Evolutionary conservation across 92 coral and sea anemone species (phyloP), one percentile per base, ranked within the genome.

Genomic region (Porites divaricata): DNA sequence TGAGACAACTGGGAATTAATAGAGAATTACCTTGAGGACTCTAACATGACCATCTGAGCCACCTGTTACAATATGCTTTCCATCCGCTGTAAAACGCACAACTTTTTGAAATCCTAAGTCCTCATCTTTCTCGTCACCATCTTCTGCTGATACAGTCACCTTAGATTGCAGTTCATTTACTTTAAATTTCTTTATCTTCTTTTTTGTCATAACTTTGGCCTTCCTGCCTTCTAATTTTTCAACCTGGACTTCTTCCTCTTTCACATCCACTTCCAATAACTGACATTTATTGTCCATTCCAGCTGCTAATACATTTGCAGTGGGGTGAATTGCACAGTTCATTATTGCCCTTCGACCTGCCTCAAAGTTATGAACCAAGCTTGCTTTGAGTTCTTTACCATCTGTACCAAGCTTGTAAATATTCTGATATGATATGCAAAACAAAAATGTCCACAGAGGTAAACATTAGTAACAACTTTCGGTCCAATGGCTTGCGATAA

Each of bases 271-370:
- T 82, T 93, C 95, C 20, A 97, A 81, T 48, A 97, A 80, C 24
- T 97, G 99, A 74, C 99, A 97, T 75, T 95, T 95, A 79, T 97
- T 97, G 24, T 97, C 99, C 94, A 95, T 93, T 72, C 99, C 99
- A 69, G 95, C 95, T 28, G 98, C 99, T 10, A 97, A 53, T 7
- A 86, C 75, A 75, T 95, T 95, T 51, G 89, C 80, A 17, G 84
- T 71, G 9, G 99, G 99, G 58, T 97, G 95, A 41, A 95, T 87
- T 16, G 98, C 97, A 80, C 98, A 93, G 86, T 97, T 97, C 99
- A 97, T 97, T 24, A 97, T 91, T 7, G 99, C 95, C 71, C 95
- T 87, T 59, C 95, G 89, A 57, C 96, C 99, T 49, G 99, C 91
- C 49, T 97, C 99, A 95, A 95, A 95, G 79, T 93, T 92, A 85